phyloP scores from a whole-genome alignment of 2,888 invertebrate species.

The Bugulina stolonifera region DNA sequence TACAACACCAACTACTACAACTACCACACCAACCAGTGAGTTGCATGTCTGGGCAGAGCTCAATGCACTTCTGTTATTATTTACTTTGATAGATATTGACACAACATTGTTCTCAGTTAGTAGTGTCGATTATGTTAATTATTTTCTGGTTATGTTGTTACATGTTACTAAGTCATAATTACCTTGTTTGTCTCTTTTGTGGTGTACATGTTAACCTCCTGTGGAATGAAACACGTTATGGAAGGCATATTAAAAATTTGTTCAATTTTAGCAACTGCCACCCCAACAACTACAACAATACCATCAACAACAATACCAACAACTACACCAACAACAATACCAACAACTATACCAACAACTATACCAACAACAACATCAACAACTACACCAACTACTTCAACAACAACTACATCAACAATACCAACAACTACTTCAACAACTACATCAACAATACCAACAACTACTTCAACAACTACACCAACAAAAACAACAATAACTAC shows the following conservation, averaged over 20 bases:
- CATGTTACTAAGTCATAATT: no score
- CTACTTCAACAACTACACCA: background rate
- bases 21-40: conserved; percentile 13
- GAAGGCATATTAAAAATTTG: no score
- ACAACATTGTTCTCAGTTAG: no score
- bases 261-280: background rate
- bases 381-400: background rate
- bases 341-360: background rate
- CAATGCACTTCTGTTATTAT: no score
- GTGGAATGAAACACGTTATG: no score
- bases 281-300: background rate
- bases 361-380: background rate
- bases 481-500: background rate
- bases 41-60: background rate
- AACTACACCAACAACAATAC: background rate
- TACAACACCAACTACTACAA: conserved; percentile 1
- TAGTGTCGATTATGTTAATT: no score
- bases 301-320: background rate
- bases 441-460: background rate
- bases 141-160: no score
- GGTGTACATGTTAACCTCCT: no score
- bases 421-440: background rate
- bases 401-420: background rate
- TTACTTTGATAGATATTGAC: no score
- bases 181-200: no score